Evolutionary conservation across 2,113 vertebrate genomes (phyloP), one percentile per base, ranked within the genome.

Genomic region (Dasyurus viverrinus): DNA sequence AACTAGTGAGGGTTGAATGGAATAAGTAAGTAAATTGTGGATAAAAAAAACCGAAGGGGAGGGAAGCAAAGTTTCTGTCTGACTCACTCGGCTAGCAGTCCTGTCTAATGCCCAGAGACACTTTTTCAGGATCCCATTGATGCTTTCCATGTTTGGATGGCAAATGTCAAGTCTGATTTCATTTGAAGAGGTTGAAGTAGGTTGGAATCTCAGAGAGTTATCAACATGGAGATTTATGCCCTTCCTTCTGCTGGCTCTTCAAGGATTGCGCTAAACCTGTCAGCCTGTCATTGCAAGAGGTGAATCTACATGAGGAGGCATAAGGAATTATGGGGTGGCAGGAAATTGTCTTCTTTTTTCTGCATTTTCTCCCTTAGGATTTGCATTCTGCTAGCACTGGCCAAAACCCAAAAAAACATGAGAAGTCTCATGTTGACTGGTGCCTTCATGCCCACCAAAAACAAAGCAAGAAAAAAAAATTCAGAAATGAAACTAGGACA

Each of bases 121-220:
- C 68, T 84, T 84, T 84, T 42, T 42, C n/a, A n/a, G 19, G 19
- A 0, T 19, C 57, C 91, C 53, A 91, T 23, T 97, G 93, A 42
- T 95, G 92, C 94, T 93, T 96, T 76, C 93, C 93, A 92, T 76
- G 36, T n/a, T 76, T 42, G 68, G 68, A 42, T 76, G 68, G 42
- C 22, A n/a, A 76, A 76, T 42, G 36, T 76, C 68, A 42, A 42
- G 36, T 42, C 36, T 84, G 68, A 84, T 22, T 84, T 42, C 23
- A 84, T 42, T 84, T 84, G 19, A 84, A 84, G n/a, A 96, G 93
- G 91, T 95, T 93, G 76, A 93, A 96, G 90, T 52, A 0, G 52
- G 27, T 26, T 53, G 36, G 46, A 93, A 95, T 96, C 95, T 97
- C 97, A 97, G 92, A 93, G 42, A 5, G 90, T 42, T 54, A 92